Conservation (phyloP, 2,113 vertebrate genomes). For the Struthio camelus region DNA sequence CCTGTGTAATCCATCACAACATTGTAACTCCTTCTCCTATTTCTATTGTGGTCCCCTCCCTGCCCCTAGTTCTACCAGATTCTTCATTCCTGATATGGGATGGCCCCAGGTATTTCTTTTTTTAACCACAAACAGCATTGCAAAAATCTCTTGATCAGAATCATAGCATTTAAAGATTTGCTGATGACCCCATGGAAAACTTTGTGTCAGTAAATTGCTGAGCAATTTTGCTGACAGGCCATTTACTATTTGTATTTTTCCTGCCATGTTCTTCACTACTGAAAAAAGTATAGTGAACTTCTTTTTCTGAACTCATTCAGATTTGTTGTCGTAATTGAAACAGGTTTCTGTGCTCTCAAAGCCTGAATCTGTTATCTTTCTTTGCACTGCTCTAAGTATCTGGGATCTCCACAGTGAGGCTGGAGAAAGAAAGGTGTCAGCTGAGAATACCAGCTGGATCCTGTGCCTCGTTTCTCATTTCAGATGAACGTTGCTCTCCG, state of each 20-base stretch:
- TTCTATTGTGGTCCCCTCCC: not conserved
- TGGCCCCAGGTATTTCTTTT: rapidly evolving
- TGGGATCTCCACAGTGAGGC: not conserved
- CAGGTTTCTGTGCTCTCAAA: not conserved
- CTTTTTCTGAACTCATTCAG: not conserved
- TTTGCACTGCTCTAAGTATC: not conserved
- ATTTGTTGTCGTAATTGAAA: not conserved
- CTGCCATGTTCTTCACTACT: not conserved
- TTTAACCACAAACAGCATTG: not conserved
- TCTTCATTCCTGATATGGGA: not conserved
- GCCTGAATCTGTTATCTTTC: not conserved
- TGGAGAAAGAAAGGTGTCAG: not conserved
- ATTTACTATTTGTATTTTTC: not conserved
- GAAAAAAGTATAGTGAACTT: not conserved
- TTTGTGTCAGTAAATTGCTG: not conserved
- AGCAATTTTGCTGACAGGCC: not conserved
- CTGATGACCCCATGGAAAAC: not conserved
- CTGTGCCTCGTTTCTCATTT: not conserved
- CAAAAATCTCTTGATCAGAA: not conserved
- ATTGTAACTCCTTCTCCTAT: not conserved
- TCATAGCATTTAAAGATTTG: not conserved
- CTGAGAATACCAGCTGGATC: not conserved
- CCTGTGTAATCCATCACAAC: not conserved
- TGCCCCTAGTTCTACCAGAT: not conserved
- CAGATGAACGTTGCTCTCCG: not conserved